Percentiles rank a stretch among this genome's conserved stretches.
Evolutionary conservation across 1,140 invertebrate genomes (phyloP).

Genomic region (Maconellicoccus hirsutus): DNA sequence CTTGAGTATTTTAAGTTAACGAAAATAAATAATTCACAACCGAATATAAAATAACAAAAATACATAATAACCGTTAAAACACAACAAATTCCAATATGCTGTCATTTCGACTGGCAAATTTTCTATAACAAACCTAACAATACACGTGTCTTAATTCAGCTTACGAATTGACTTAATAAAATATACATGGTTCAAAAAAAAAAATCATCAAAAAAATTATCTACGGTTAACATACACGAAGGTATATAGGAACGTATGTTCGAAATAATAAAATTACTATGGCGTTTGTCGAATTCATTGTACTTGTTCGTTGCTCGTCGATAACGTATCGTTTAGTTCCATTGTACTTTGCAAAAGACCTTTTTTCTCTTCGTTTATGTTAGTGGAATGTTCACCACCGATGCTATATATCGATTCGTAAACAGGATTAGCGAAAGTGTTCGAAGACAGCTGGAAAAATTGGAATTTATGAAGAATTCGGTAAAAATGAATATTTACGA

Average conservation of each 20-base stretch:
- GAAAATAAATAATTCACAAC: not conserved
- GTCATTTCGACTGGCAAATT: too few species aligned
- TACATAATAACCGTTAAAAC: not conserved
- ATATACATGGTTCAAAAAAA: not conserved
- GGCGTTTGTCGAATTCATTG: not conserved
- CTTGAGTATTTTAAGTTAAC: not conserved
- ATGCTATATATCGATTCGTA: constrained; percentile 64
- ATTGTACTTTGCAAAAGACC: constrained; percentile 36
- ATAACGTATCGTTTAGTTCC: not conserved
- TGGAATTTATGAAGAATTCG: too few species aligned
- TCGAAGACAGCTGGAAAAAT: not conserved
- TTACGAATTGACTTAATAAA: too few species aligned
- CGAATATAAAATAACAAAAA: too few species aligned
- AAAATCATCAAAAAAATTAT: not conserved
- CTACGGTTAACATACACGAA: not conserved
- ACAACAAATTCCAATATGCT: not conserved
- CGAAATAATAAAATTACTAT: not conserved
- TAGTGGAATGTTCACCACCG: constrained; percentile 32
- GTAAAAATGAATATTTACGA: too few species aligned
- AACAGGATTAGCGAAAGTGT: constrained; percentile 71
- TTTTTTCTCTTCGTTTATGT: constrained; percentile 40
- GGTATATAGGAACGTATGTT: not conserved
- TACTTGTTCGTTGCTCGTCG: not conserved
- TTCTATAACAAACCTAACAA: too few species aligned
- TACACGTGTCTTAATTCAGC: too few species aligned